Evolutionary conservation across 2,797 vertebrate genomes (phyloP).

Genomic region (Helarctos malayanus): DNA sequence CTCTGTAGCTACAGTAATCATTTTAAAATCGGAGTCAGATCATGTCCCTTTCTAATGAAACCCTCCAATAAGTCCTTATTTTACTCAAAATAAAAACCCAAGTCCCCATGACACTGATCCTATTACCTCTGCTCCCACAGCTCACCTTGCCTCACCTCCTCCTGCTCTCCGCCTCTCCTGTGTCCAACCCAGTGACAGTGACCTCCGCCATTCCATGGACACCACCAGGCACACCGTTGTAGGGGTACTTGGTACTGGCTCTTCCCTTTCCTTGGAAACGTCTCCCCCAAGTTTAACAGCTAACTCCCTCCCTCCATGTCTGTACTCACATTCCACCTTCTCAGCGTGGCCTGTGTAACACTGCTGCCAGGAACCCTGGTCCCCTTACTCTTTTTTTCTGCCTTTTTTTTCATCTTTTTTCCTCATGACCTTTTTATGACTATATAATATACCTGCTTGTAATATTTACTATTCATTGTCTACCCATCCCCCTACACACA

Average conservation of each 20-base stretch:
- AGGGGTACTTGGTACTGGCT: not conserved
- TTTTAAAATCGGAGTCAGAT: not conserved
- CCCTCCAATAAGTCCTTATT: not conserved
- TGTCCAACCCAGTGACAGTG: too few relatives aligned
- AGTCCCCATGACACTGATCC: not conserved
- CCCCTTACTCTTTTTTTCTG: not conserved
- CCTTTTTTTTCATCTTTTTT: not conserved
- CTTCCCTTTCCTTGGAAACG: not conserved
- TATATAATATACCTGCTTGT: not conserved
- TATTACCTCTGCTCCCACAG: not conserved
- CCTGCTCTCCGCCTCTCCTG: not conserved
- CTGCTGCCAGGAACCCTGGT: not conserved
- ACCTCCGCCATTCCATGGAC: not conserved
- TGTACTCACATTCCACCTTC: not conserved
- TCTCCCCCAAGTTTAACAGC: not conserved
- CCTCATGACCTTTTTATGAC: not conserved
- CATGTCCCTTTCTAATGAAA: not conserved
- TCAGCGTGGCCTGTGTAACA: not conserved
- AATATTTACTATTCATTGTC: not conserved
- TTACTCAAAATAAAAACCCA: not conserved
- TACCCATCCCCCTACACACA: not conserved
- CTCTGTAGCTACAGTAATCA: not conserved
- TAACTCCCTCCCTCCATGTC: not conserved
- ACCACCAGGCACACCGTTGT: rapidly evolving
- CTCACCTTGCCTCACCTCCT: not conserved